Conservation (phyloP, 2,888 invertebrate species). For the Tribolium freemani region DNA sequence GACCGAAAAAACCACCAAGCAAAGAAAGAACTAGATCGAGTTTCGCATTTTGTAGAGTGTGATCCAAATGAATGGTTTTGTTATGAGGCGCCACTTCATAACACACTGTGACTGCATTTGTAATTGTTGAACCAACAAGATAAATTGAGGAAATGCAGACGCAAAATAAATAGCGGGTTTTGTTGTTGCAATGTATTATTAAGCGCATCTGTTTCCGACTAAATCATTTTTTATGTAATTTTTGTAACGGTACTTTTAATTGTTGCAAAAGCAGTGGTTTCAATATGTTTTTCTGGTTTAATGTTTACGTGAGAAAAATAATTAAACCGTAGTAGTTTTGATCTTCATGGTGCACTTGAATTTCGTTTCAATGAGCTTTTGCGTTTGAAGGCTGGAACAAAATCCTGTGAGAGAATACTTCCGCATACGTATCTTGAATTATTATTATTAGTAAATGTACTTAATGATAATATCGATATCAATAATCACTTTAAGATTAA, state of each 20-base stretch:
- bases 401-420: neutral
- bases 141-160: neutral
- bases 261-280: no score
- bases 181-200: neutral
- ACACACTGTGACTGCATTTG: neutral
- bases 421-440: no score
- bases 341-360: neutral
- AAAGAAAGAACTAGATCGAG: neutral
- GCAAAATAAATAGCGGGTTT: neutral
- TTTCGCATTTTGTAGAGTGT: neutral
- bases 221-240: neutral
- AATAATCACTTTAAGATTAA: no score
- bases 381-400: neutral
- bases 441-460: no score
- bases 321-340: neutral
- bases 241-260: neutral
- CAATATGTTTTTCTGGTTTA: neutral
- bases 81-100: neutral
- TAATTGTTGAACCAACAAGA: neutral
- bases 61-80: neutral
- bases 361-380: neutral
- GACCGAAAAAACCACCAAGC: neutral
- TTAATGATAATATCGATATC: no score
- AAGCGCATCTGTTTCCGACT: neutral
- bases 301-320: neutral